A percentile compares a stretch with the other conserved stretches of the same genome.
Evolutionary conservation across 2,888 invertebrate genomes (phyloP).

Genomic region (Therioaphis trifolii): DNA sequence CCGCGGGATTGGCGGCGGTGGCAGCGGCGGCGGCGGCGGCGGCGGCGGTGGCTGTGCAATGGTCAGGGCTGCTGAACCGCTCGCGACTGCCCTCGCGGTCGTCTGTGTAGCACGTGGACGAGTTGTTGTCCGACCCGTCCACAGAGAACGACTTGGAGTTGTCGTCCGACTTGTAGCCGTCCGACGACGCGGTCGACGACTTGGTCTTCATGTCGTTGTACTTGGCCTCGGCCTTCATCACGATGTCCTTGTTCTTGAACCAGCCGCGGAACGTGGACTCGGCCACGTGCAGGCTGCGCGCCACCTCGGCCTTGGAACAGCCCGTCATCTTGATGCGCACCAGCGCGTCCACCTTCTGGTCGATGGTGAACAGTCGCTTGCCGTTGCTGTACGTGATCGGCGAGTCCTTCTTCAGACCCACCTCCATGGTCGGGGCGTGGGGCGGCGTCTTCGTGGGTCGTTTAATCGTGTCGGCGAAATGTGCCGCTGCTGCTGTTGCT

Average conservation of each 20-base stretch:
- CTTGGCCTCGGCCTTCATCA: constrained; percentile 52
- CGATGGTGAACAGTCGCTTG: constrained; percentile 58
- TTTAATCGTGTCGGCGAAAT: neutral
- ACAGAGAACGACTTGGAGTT: constrained; percentile 50
- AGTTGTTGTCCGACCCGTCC: constrained; percentile 47
- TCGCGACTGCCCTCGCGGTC: constrained; percentile 34
- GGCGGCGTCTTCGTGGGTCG: neutral
- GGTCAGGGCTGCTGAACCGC: constrained; percentile 51
- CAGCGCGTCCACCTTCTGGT: constrained; percentile 60
- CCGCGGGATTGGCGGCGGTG: neutral
- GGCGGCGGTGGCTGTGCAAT: neutral
- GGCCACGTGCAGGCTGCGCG: constrained; percentile 57
- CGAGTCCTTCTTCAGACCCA: constrained; percentile 44
- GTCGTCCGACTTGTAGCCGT: constrained; percentile 53
- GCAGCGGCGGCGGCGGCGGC: neutral
- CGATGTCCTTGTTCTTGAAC: constrained; percentile 61
- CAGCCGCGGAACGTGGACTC: constrained; percentile 60
- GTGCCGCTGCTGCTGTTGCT: neutral
- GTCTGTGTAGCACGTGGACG: constrained; percentile 47
- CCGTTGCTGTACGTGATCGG: constrained; percentile 60
- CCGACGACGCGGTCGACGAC: constrained; percentile 38
- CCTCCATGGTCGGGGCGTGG: constrained; percentile 21
- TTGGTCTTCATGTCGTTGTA: constrained; percentile 50
- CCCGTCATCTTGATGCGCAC: constrained; percentile 61
- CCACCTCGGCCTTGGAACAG: constrained; percentile 58